Evolutionary conservation across 2,888 invertebrate genomes (phyloP), one percentile per base, ranked within the genome.

Genomic region (Watsonalla binaria): DNA sequence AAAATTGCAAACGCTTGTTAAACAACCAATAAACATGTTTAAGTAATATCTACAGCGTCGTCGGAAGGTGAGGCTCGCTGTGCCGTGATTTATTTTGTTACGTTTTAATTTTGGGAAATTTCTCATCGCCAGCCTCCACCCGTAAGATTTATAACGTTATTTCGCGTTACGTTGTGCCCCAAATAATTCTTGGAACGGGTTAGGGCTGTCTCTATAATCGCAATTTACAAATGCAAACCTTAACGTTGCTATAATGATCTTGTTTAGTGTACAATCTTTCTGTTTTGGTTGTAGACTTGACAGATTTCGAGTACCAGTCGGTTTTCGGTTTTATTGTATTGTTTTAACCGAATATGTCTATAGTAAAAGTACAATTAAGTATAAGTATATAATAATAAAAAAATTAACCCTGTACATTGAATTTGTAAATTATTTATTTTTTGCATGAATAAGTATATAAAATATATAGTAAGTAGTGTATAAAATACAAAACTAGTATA

Each of bases 71-170:
- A 62, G 58, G 62, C 63, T 66, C 70, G 62, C 65, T 66, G 63
- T 61, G 55, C 65, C 78, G 75, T 70, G 74, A 74, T 76, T 78
- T 76, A 81, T 80, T 78, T 68, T 67, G 78, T 81, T 80, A 80
- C 76, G 71, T 80, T 80, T 81, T 81, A 80, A 81, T 80, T 81
- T 81, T 66, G 68, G 68, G 69, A 66, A 78, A 79, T 75, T 75
- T 79, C 79, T 76, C 79, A 80, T 81, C 78, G 68, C 63, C 62
- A 55, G 59, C 57, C 60, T 56, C 65, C 63, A 70, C 67, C 65
- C 66, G 64, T 65, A 58, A 55, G 66, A 71, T 71, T 70, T 71
- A 70, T 68, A 64, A 62, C 68, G 67, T 56, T 53, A 49, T 49
- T 49, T 39, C 49, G 49, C 37, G 37, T 49, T 15, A 49, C 14